Evolutionary conservation across 2,797 vertebrate species (phyloP).

Genomic region (Picus viridis): DNA sequence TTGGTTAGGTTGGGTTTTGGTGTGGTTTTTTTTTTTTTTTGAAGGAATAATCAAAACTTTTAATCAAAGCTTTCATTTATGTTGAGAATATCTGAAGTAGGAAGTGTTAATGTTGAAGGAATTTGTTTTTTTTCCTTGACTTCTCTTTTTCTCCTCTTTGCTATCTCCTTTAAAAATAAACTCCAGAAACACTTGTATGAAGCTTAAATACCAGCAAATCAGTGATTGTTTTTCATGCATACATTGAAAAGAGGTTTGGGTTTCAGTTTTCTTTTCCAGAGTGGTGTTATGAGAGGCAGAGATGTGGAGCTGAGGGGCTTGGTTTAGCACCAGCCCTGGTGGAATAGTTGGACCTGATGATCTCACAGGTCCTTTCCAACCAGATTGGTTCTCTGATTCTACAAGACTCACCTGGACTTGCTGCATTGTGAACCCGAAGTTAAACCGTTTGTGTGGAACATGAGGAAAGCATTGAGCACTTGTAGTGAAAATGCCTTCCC

Average conservation of each 20-base stretch:
- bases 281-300: not conserved
- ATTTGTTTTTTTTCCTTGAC: not conserved
- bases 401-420: not conserved
- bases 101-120: constrained; percentile 23
- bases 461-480: not conserved
- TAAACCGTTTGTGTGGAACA: not conserved
- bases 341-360: no score
- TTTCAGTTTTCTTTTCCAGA: not conserved
- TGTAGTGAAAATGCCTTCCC: not conserved
- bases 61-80: constrained; percentile 25
- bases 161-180: constrained; percentile 14
- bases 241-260: not conserved
- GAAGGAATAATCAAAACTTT: not conserved
- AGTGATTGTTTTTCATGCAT: not conserved
- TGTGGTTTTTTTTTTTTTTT: not conserved
- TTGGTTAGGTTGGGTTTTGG: no score
- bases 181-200: not conserved
- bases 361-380: no score
- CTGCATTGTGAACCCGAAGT: not conserved
- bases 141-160: constrained; percentile 18
- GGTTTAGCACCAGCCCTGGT: no score
- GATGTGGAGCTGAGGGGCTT: no score
- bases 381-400: no score
- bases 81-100: constrained; percentile 31
- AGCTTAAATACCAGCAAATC: not conserved